Base-by-base conservation (phyloP, 2,888 invertebrate genomes). In the Ennomos erosarius region DNA sequence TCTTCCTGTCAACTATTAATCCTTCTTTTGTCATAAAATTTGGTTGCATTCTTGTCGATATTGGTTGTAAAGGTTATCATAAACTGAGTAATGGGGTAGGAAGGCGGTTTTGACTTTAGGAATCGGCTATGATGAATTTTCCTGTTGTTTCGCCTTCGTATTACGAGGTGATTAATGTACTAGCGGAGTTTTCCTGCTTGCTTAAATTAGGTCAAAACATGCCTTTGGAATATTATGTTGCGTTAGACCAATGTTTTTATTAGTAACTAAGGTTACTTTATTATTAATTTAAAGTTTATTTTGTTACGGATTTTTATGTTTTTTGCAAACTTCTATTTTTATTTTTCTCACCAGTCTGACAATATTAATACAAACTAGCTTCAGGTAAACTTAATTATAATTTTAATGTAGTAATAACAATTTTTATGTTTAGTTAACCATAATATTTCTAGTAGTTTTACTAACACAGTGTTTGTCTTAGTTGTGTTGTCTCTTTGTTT, bases 1-100 rank as follows among this genome's bases (percentile, higher is more conserved):
- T 77, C 82, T 84, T 81, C 78, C 87, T 87, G 88, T 85, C 88
- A 83, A 82, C 88, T 82, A 89, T 88, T 89, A 90, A 90, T 89
- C 85, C 88, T 86, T 88, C 79, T 79, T 75, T 81, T 70, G 74
- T 74, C 67, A 71, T 77, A 78, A 81, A 81, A 82, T 77, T 75
- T 76, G 74, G 59, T 43, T 78, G 77, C 78, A 75, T 74, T 79
- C 80, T 75, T 79, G 75, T 78, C 76, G 80, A 81, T 82, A 82
- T 79, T 72, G 74, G 77, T 71, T 61, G 69, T 63, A 60, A 65
- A 59, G 47, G 54, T 64, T 44, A 51, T 47, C 56, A 57, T 55
- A 55, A 59, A 64, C 55, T 68, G 68, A 65, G 65, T 64, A 65
- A 68, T 64, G 44, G 55, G 46, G 16, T 50, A 53, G 44, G 13